Evolutionary conservation across 2,888 invertebrate species (phyloP).

Genomic region (Philopedon plagiatum): DNA sequence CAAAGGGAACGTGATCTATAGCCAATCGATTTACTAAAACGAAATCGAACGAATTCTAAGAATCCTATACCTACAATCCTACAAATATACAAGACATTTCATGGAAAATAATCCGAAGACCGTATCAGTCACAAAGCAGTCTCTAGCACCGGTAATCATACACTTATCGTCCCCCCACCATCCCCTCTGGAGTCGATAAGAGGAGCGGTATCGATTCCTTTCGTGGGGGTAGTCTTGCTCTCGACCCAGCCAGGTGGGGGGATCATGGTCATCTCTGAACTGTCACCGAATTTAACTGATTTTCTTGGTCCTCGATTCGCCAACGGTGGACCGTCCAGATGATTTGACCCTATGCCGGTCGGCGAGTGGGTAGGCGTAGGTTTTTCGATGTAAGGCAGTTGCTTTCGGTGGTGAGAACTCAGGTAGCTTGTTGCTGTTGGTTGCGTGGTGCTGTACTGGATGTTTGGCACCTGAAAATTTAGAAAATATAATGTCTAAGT

Average conservation of each 20-base stretch:
- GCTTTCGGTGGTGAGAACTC: constrained; percentile 66
- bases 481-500: too few relatives aligned
- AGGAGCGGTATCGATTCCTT: constrained; percentile 60
- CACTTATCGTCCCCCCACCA: constrained; percentile 39
- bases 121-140: constrained; percentile 37
- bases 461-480: constrained; percentile 69
- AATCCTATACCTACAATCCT: too few relatives aligned
- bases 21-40: too few relatives aligned
- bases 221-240: constrained; percentile 57
- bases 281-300: constrained; percentile 80
- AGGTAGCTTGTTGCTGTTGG: constrained; percentile 72
- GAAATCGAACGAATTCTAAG: too few relatives aligned
- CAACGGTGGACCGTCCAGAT: constrained; percentile 65
- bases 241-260: constrained; percentile 65
- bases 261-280: constrained; percentile 45
- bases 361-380: constrained; percentile 72
- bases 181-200: constrained; percentile 54
- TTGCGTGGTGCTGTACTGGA: constrained; percentile 71
- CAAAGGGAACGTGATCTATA: too few relatives aligned
- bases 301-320: constrained; percentile 73
- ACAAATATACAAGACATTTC: neutral
- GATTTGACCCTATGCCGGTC: constrained; percentile 62
- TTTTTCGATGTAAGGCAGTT: constrained; percentile 71
- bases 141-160: constrained; percentile 47
- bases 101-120: neutral